Base-by-base conservation (phyloP, 1,140 invertebrate genomes). In the Drosophila miranda region DNA sequence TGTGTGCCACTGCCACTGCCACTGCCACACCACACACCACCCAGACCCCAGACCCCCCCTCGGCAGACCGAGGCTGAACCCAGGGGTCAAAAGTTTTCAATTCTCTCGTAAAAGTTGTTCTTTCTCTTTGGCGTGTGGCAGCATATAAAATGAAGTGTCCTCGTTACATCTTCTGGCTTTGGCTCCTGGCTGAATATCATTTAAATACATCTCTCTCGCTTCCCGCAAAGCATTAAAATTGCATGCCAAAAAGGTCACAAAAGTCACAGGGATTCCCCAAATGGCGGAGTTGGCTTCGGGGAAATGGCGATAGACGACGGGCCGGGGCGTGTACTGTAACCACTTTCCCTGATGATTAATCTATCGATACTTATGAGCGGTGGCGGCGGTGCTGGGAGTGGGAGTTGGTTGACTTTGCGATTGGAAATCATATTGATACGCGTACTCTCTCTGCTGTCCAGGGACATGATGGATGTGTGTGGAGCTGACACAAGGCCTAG, bases 51-150 rank as follows among this genome's bases (percentile, higher is more conserved):
- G 28, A 38, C 11, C 34, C 34, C 13, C 34, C 4, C 16, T 16
- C 16, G 16, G 16, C 16, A 38, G 11, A 45, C 26, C 38, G 51
- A 52, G 23, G 5, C 23, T 28, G 53, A 59, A 74, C 66, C 66
- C 78, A 79, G 73, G 79, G 80, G 80, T 84, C 80, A 83, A 76
- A 83, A 84, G 80, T 83, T 84, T 73, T 60, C 63, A 75, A 68
- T 68, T 68, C 61, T 67, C 75, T 83, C 80, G 80, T 84, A 75
- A 83, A 83, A 83, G 58, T 75, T 84, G 68, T 51, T 67, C 50
- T 67, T 66, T 70, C 46, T 51, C 46, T 42, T 73, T 73, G 45
- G 44, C 73, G 59, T 63, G 38, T 74, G 59, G 30, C 34, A 38
- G 34, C 34, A 38, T 83, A 72, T 67, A 60, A 84, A 84, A 83